Conservation (phyloP, 2,113 vertebrate genomes). For the Perccottus glenii region DNA sequence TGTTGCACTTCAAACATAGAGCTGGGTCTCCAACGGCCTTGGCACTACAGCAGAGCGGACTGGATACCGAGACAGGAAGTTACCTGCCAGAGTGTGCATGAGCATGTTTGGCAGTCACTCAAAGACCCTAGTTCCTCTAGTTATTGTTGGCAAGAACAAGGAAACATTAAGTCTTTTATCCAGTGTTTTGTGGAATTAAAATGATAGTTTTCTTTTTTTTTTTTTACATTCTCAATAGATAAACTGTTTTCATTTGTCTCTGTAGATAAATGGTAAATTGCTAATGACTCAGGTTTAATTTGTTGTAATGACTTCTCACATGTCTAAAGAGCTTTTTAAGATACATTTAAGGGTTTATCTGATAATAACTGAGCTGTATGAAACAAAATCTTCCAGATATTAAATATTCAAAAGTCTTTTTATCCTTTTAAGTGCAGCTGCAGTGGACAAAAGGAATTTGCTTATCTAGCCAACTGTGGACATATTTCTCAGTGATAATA, state of each 20-base stretch:
- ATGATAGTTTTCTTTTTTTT: not conserved
- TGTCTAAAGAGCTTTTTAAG: not conserved
- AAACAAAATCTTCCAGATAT: not conserved
- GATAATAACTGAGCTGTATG: not conserved
- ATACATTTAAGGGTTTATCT: slow-evolving; percentile 3
- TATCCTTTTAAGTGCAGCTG: slow-evolving; percentile 1
- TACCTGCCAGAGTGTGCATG: slow-evolving; percentile 49
- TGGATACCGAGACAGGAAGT: slow-evolving; percentile 47
- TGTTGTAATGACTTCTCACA: not conserved
- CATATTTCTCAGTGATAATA: too few relatives aligned
- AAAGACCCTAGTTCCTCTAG: slow-evolving; percentile 48
- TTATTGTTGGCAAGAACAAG: slow-evolving; percentile 47
- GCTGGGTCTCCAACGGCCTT: slow-evolving; percentile 41
- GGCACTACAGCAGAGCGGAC: slow-evolving; percentile 41
- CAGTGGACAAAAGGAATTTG: not conserved
- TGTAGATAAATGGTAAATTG: not conserved
- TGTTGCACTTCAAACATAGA: slow-evolving; percentile 68
- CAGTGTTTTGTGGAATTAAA: slow-evolving; percentile 20
- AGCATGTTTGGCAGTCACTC: slow-evolving; percentile 42
- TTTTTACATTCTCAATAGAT: not conserved
- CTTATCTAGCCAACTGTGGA: not conserved
- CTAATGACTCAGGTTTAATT: not conserved
- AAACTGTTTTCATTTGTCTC: not conserved
- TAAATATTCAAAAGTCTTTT: not conserved
- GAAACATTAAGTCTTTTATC: slow-evolving; percentile 42